Evolutionary conservation across 2,113 vertebrate genomes (phyloP).

Genomic region (Edolisoma coerulescens): DNA sequence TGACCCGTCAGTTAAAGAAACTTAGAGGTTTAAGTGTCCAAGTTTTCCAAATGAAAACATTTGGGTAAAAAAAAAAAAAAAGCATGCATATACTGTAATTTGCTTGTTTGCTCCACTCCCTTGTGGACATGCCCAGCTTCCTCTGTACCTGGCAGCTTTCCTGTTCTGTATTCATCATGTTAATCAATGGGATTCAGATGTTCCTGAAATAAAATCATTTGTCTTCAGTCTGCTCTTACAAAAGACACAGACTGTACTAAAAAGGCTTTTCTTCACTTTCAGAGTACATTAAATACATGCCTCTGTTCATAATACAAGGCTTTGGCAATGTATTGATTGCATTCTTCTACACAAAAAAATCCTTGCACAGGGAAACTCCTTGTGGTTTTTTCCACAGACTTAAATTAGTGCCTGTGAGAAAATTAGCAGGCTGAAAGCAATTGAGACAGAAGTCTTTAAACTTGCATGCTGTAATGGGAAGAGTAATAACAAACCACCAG

Average conservation of each 20-base stretch:
- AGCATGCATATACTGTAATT: not conserved
- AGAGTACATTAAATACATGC: not conserved
- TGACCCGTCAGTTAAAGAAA: not conserved
- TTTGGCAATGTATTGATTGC: not conserved
- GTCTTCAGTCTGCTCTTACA: not conserved
- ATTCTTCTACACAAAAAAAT: not conserved
- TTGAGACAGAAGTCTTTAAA: not conserved
- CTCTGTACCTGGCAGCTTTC: constrained; percentile 52
- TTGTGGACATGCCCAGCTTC: constrained; percentile 40
- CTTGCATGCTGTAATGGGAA: not conserved
- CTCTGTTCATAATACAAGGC: not conserved
- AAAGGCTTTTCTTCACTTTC: not conserved
- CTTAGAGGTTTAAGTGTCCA: not conserved
- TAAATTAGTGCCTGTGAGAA: constrained; percentile 20
- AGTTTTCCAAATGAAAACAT: constrained; percentile 7
- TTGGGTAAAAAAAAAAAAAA: not conserved
- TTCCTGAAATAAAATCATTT: not conserved
- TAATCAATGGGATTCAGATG: constrained; percentile 48
- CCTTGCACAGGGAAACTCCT: not conserved
- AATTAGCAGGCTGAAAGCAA: not conserved
- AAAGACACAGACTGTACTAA: not conserved
- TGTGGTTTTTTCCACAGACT: not conserved
- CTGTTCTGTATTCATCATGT: constrained; percentile 1
- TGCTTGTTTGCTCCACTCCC: constrained; percentile 28
- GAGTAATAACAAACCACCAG: not conserved